phyloP scores from a whole-genome alignment of 2,888 invertebrate species.

The Epinotia brunnichana region DNA sequence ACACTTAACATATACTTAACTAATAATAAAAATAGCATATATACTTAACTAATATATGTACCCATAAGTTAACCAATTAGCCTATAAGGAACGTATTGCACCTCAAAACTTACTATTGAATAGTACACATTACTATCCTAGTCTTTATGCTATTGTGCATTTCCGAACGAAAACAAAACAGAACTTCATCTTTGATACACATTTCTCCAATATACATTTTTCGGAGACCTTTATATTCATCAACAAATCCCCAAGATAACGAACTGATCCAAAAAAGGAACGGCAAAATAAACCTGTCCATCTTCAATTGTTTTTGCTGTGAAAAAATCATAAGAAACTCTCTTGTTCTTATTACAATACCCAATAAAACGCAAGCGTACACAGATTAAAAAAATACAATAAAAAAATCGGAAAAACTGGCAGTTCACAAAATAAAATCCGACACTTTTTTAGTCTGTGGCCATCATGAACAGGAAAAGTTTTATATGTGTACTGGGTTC shows the following conservation, averaged over 20 bases:
- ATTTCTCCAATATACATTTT: not conserved
- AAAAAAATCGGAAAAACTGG: slow-evolving; percentile 2
- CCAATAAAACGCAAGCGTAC: slow-evolving; percentile 25
- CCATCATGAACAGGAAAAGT: slow-evolving; percentile 68
- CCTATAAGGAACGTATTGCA: too few species aligned
- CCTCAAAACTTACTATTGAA: too few species aligned
- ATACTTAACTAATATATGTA: too few species aligned
- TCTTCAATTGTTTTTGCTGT: slow-evolving; percentile 41
- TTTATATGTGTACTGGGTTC: slow-evolving; percentile 69
- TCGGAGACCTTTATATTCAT: slow-evolving; percentile 9
- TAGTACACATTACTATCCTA: not conserved
- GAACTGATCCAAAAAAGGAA: slow-evolving; percentile 27
- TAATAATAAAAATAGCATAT: too few species aligned
- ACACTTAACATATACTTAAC: too few species aligned
- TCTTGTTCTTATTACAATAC: slow-evolving; percentile 32
- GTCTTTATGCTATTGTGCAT: not conserved
- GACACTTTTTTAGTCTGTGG: slow-evolving; percentile 62
- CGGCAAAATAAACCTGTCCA: slow-evolving; percentile 21
- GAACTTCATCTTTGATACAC: not conserved
- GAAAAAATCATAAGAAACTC: slow-evolving; percentile 42
- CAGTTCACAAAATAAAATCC: not conserved
- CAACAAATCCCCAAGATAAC: slow-evolving; percentile 23
- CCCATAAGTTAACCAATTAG: too few species aligned
- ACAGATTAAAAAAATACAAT: slow-evolving; percentile 11
- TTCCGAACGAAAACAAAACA: not conserved